Conservation (phyloP, 2,888 invertebrate species). For the Oxytorus armatus region DNA sequence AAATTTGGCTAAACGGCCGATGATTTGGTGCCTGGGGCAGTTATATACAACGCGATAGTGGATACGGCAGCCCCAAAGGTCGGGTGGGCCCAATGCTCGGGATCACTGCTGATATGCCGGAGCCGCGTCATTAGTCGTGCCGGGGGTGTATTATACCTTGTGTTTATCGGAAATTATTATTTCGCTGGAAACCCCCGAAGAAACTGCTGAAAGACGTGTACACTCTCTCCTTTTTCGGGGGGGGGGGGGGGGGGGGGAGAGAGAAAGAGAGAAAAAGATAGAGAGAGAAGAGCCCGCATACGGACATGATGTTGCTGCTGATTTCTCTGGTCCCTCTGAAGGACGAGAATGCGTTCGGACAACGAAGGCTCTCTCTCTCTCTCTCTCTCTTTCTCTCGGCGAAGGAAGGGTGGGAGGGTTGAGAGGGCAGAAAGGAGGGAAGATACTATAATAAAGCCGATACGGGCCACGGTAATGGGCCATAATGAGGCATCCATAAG, state of each 20-base stretch:
- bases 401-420: no score
- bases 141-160: conserved; percentile 65
- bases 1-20: conserved; percentile 82
- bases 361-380: no score
- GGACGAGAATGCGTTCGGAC: conserved; percentile 29
- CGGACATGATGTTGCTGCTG: not conserved
- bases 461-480: conserved; percentile 82
- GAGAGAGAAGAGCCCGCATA: not conserved
- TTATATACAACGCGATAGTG: not conserved
- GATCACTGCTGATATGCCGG: conserved; percentile 19
- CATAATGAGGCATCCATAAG: conserved; percentile 82
- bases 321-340: not conserved
- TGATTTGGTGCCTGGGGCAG: conserved; percentile 74
- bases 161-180: conserved; percentile 79
- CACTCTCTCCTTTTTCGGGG: no score
- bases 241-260: not conserved
- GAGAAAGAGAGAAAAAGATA: not conserved
- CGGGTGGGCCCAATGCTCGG: conserved; percentile 46
- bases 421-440: no score
- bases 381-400: no score
- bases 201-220: conserved; percentile 10
- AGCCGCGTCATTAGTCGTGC: conserved; percentile 64
- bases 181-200: conserved; percentile 68
- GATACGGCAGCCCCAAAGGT: conserved; percentile 54
- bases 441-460: conserved; percentile 81